Conservation (phyloP, 1,140 invertebrate genomes). For the Trissolcus basalis region DNA sequence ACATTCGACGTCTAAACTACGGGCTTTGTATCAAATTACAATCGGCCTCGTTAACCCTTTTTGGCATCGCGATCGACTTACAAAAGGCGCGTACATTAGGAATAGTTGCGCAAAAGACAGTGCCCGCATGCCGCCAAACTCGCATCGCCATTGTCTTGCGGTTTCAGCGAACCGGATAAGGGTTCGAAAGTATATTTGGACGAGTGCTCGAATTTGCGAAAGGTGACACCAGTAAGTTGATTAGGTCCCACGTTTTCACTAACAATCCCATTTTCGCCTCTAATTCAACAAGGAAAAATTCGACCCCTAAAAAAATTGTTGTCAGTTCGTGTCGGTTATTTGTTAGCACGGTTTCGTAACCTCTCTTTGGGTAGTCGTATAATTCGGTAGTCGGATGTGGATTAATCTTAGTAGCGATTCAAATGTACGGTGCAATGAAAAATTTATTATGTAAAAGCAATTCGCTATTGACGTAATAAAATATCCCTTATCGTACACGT, state of each 20-base stretch:
- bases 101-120: slow-evolving; percentile 47
- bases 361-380: too few relatives aligned
- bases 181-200: slow-evolving; percentile 40
- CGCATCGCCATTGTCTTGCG: slow-evolving; percentile 46
- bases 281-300: background rate
- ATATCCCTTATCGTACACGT: slow-evolving; percentile 50
- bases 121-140: slow-evolving; percentile 50
- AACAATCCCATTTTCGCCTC: background rate
- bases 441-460: slow-evolving; percentile 49
- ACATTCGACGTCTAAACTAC: slow-evolving; percentile 20
- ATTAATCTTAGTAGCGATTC: slow-evolving; percentile 27
- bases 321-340: too few relatives aligned
- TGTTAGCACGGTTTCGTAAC: too few relatives aligned
- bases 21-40: slow-evolving; percentile 49
- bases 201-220: slow-evolving; percentile 20
- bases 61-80: slow-evolving; percentile 43
- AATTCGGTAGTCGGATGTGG: background rate
- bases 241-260: background rate
- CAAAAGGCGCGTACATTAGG: slow-evolving; percentile 48
- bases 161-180: slow-evolving; percentile 47
- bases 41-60: slow-evolving; percentile 47
- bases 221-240: slow-evolving; percentile 33
- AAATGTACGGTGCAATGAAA: slow-evolving; percentile 28
- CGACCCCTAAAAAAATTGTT: too few relatives aligned
- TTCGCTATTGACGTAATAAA: slow-evolving; percentile 47